phyloP scores from a whole-genome alignment of 2,113 vertebrate species.

The Clarias macrocephalus region DNA sequence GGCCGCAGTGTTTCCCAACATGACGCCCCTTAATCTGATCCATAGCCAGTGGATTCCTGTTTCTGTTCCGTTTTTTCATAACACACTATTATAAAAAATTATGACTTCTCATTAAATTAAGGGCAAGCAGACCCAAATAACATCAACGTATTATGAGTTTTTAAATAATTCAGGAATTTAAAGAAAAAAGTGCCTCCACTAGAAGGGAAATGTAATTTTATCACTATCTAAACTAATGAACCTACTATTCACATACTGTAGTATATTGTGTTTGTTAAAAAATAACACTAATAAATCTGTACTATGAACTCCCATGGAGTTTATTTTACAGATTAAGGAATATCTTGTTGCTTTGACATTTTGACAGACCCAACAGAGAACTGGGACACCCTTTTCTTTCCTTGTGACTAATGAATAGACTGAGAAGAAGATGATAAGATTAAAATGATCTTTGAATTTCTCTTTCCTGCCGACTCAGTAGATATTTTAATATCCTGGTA shows the following conservation, averaged over 20 bases:
- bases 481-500: constrained; percentile 16
- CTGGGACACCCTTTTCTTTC: not conserved
- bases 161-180: not conserved
- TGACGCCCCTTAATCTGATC: too few species aligned
- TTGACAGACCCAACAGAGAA: not conserved
- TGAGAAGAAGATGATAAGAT: not conserved
- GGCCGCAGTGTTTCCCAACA: too few species aligned
- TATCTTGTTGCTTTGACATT: not conserved
- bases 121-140: not conserved
- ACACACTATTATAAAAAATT: too few species aligned
- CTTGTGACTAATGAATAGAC: not conserved
- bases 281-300: not conserved
- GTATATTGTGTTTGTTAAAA: not conserved
- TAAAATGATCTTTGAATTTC: not conserved
- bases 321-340: not conserved
- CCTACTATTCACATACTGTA: not conserved
- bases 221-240: not conserved
- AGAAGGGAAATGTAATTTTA: not conserved
- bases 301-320: not conserved
- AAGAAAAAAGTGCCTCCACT: not conserved
- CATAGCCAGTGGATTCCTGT: too few species aligned
- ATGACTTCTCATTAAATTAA: too few species aligned
- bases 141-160: not conserved
- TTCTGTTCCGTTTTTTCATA: too few species aligned
- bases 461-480: not conserved